Conservation (phyloP, 1,140 invertebrate genomes). For the Philaenus spumarius region DNA sequence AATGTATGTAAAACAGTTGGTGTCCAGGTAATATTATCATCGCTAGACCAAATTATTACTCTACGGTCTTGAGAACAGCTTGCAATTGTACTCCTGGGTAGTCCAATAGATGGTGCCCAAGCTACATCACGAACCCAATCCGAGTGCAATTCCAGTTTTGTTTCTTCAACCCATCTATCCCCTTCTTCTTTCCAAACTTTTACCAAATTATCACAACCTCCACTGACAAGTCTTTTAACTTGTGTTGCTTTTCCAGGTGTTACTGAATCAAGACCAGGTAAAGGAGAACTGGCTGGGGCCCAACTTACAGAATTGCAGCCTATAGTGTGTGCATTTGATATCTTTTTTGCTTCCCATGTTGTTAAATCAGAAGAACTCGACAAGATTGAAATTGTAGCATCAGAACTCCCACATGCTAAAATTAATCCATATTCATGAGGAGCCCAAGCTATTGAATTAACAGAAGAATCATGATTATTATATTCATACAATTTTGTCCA, state of each 20-base stretch:
- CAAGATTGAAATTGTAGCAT: slow-evolving; percentile 90
- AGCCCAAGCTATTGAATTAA: slow-evolving; percentile 96
- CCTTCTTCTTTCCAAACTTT: slow-evolving; percentile 94
- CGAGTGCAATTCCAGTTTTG: slow-evolving; percentile 88
- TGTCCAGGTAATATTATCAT: slow-evolving; percentile 76
- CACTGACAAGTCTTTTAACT: slow-evolving; percentile 84
- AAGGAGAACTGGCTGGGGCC: slow-evolving; percentile 78
- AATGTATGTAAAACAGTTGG: slow-evolving; percentile 84
- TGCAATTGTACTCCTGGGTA: slow-evolving; percentile 79
- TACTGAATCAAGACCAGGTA: slow-evolving; percentile 55
- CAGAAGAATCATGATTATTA: slow-evolving; percentile 90
- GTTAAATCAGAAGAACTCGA: slow-evolving; percentile 68
- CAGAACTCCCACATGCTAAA: slow-evolving; percentile 93
- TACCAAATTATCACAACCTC: slow-evolving; percentile 96
- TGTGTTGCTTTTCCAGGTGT: slow-evolving; percentile 37
- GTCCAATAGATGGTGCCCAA: slow-evolving; percentile 91
- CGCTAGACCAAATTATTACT: slow-evolving; percentile 89
- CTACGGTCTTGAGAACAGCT: slow-evolving; percentile 92
- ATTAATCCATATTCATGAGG: slow-evolving; percentile 91
- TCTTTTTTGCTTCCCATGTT: slow-evolving; percentile 87
- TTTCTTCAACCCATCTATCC: slow-evolving; percentile 88
- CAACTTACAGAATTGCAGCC: slow-evolving; percentile 97
- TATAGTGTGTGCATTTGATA: slow-evolving; percentile 72
- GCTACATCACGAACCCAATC: slow-evolving; percentile 98
- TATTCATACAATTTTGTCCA: slow-evolving; percentile 95